Conservation (phyloP, 2,113 vertebrate genomes). For the Anhinga rufa region DNA sequence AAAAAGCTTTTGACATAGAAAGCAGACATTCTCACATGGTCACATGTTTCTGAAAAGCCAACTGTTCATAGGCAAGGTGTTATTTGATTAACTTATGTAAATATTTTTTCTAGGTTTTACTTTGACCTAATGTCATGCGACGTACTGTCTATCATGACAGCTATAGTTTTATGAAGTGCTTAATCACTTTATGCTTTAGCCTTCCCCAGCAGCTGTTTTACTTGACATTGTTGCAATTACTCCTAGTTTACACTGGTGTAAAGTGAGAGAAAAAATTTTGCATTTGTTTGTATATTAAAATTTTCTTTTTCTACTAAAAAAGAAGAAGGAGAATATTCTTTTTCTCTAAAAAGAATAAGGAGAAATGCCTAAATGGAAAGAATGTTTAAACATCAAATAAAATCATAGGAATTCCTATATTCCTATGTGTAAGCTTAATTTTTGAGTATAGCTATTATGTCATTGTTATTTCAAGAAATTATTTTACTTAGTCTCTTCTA, state of each 20-base stretch:
- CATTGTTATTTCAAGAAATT: background rate
- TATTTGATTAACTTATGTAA: background rate
- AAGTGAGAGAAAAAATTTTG: background rate
- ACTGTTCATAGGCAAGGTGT: background rate
- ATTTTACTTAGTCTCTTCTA: background rate
- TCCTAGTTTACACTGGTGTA: background rate
- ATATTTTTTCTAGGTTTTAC: conserved; percentile 5
- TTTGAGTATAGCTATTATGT: background rate
- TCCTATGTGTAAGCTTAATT: background rate
- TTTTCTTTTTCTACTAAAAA: background rate
- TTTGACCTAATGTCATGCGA: background rate
- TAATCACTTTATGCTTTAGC: background rate
- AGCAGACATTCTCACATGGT: background rate
- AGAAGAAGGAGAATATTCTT: background rate
- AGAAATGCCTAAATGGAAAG: background rate
- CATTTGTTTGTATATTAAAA: background rate
- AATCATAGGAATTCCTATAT: background rate
- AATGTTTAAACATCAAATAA: background rate
- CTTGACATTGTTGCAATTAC: background rate
- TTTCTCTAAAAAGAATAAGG: background rate
- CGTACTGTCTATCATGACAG: background rate
- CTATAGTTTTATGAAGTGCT: background rate
- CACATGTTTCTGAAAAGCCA: background rate
- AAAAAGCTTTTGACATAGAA: background rate
- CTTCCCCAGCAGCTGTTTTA: background rate